Percentiles rank a stretch among this genome's conserved stretches.
Conservation (phyloP, 2,888 invertebrate genomes). For the Perizoma flavofasciatum region DNA sequence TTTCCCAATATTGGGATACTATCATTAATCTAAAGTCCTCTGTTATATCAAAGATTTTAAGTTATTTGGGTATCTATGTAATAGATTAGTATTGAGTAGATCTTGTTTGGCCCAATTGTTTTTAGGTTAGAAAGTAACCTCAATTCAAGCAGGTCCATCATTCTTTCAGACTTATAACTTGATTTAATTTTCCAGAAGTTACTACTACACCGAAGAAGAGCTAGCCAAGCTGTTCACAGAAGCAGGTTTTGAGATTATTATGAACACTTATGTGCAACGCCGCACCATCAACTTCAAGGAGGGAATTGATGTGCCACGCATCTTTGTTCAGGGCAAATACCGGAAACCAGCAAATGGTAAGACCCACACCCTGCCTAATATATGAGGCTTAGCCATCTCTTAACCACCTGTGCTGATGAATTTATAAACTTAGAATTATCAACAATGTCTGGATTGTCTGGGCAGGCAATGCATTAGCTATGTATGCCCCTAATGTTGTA, state of each 20-base stretch:
- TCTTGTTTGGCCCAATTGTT: background rate
- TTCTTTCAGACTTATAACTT: background rate
- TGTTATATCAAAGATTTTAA: too few species aligned
- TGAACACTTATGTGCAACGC: conserved; percentile 91
- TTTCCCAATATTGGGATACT: too few species aligned
- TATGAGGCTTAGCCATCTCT: too few species aligned
- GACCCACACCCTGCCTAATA: conserved; percentile 12
- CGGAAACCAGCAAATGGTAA: conserved; percentile 73
- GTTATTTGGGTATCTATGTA: too few species aligned
- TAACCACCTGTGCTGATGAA: too few species aligned
- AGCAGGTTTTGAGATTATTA: conserved; percentile 88
- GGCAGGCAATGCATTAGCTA: too few species aligned
- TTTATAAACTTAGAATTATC: too few species aligned
- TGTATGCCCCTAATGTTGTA: too few species aligned
- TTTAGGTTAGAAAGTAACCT: background rate
- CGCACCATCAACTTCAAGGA: conserved; percentile 97
- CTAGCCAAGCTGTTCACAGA: conserved; percentile 85
- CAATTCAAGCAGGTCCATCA: background rate
- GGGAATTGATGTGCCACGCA: conserved; percentile 94
- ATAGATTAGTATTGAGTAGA: too few species aligned
- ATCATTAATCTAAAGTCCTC: too few species aligned
- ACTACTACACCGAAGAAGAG: conserved; percentile 91
- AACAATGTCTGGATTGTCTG: too few species aligned
- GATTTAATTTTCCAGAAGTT: conserved; percentile 82
- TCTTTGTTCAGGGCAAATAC: conserved; percentile 97